Evolutionary conservation across 2,888 invertebrate species (phyloP), one percentile per base, ranked within the genome.

Genomic region (Boloria selene): DNA sequence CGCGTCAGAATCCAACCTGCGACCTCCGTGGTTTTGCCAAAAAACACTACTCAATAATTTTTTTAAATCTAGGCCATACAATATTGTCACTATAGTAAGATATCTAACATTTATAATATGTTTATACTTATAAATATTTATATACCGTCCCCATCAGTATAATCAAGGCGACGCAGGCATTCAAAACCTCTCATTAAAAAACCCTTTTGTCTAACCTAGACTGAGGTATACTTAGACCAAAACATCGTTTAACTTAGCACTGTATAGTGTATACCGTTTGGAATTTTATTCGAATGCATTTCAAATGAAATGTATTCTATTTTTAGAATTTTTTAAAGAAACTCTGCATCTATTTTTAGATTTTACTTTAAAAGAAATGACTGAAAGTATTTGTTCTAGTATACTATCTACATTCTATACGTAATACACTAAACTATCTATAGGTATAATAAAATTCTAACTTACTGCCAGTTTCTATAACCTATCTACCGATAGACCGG

Each of bases 141-240:
- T 18, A 22, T 26, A 3, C 52, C 44, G 5, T 61, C 16, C 52
- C 14, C 13, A 52, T 58, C 22, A 26, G n/a, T 14, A 56, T 45
- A 56, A 44, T 44, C 56, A 45, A 13, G 49, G 26, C 49, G 47
- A 31, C 38, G 61, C 66, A 17, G 49, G 58, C 53, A 60, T 59
- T 49, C 59, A 63, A 56, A 67, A 65, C 56, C 61, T 64, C 65
- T 69, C 65, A 69, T 69, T 71, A 70, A 64, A 68, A 69, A 64
- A 67, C 56, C 64, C 65, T 70, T 62, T 69, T 69, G 65, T 68
- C 56, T 56, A 56, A 64, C 50, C n/a, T 49, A 65, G 38, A 58
- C 49, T 1, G 42, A 42, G 44, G 44, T 63, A 67, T 51, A 45
- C 13, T 17, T 31, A 31, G 16, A 45, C 49, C 54, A 61, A 38